Percentiles rank a stretch among this genome's conserved stretches.
These are phyloP conservation scores for Acanthochromis polyacanthus DNA, from an alignment of 2,113 vertebrate species.

Conservation along the genomic window DNA sequence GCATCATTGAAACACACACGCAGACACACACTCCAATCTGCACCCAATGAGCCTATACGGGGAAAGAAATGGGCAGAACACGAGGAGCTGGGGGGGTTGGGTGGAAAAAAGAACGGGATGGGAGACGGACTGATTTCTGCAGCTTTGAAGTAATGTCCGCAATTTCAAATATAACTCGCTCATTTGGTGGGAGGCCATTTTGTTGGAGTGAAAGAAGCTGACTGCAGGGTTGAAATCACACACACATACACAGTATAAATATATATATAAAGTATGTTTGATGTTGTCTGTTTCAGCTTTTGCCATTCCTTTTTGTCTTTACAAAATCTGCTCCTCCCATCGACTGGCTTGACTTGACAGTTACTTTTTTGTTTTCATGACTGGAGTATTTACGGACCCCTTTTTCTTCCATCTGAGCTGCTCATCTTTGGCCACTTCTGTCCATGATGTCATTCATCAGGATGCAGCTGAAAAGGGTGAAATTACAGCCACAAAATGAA, in stretches of 20 bases:
- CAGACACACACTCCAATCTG: constrained; percentile 59
- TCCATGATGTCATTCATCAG: not conserved
- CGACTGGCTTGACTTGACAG: not conserved
- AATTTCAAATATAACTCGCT: constrained; percentile 46
- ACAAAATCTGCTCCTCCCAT: not conserved
- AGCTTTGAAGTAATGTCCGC: constrained; percentile 51
- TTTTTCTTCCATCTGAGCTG: not conserved
- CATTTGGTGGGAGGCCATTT: constrained; percentile 42
- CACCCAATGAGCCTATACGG: constrained; percentile 59
- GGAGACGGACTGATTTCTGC: constrained; percentile 44
- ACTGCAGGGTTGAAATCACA: not conserved
- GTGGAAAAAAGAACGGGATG: not conserved
- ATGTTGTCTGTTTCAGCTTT: not conserved
- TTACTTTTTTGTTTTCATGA: not conserved
- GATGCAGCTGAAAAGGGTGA: not conserved
- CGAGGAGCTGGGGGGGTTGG: not conserved
- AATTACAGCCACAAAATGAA: not conserved
- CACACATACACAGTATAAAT: not conserved
- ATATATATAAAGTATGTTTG: not conserved
- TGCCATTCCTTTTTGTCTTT: not conserved
- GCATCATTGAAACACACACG: constrained; percentile 28
- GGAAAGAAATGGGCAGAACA: constrained; percentile 51
- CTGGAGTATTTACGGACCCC: not conserved
- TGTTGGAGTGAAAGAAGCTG: constrained; percentile 21
- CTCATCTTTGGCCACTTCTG: not conserved